phyloP scores from a whole-genome alignment of 2,113 vertebrate species.

The Tympanuchus pallidicinctus region DNA sequence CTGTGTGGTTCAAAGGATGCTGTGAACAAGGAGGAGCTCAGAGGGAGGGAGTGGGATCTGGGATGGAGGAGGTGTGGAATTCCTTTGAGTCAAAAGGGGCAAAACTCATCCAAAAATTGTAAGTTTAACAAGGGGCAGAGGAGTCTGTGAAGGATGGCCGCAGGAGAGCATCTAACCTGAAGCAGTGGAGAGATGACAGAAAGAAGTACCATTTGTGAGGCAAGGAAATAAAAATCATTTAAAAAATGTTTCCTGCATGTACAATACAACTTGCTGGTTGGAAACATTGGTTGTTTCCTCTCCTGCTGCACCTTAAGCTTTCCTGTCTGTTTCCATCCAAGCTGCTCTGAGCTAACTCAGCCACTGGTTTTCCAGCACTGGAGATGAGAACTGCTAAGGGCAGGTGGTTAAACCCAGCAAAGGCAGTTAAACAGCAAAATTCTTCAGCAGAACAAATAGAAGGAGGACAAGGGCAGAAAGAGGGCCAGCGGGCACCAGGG shows the following conservation, averaged over 20 bases:
- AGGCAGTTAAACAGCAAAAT: constrained; percentile 49
- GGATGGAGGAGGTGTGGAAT: not conserved
- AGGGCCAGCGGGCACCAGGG: not conserved
- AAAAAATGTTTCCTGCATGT: not conserved
- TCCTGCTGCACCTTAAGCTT: not conserved
- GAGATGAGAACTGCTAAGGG: not conserved
- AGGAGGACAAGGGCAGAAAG: constrained; percentile 56
- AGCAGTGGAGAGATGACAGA: not conserved
- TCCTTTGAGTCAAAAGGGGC: not conserved
- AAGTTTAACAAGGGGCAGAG: not conserved
- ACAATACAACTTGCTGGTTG: not conserved
- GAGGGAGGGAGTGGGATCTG: not conserved
- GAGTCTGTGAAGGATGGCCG: not conserved
- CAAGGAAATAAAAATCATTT: not conserved
- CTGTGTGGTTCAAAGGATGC: fast-evolving
- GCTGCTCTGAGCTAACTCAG: not conserved
- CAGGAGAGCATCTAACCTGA: not conserved
- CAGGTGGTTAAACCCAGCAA: not conserved
- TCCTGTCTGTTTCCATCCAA: not conserved
- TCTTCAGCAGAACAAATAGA: constrained; percentile 50
- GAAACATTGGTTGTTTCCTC: not conserved
- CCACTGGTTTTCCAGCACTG: not conserved
- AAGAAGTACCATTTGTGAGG: not conserved
- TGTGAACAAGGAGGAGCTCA: not conserved
- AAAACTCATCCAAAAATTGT: not conserved